Evolutionary conservation across 2,888 invertebrate species (phyloP).

Genomic region (Agonopterix heracliana): DNA sequence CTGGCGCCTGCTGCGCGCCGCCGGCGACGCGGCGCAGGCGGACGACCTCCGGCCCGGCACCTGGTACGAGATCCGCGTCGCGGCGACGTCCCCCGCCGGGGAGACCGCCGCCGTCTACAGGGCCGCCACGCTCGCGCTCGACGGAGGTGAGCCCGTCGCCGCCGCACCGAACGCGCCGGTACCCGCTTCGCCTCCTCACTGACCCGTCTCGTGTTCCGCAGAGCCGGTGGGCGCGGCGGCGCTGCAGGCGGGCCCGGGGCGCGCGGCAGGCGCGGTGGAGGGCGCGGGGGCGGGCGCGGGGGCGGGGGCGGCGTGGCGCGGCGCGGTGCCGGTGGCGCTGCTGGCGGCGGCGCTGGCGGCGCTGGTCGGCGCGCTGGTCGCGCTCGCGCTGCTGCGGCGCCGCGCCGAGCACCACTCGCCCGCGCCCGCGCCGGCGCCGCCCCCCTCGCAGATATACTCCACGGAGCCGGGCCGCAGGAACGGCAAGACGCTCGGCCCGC

Average conservation of each 20-base stretch:
- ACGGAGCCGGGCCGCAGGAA: no score
- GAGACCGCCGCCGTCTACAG: conserved; percentile 72
- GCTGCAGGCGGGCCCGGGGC: conserved; percentile 16
- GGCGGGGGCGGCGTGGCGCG: conserved; percentile 31
- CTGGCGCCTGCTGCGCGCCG: conserved; percentile 66
- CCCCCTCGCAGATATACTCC: no score
- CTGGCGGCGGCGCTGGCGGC: neutral
- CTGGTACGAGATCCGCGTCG: conserved; percentile 77
- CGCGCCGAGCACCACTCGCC: neutral
- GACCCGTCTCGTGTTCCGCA: neutral
- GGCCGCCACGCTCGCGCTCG: conserved; percentile 68
- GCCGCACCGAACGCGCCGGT: neutral
- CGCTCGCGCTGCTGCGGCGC: conserved; percentile 13
- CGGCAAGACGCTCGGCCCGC: no score
- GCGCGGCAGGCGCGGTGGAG: conserved; percentile 6
- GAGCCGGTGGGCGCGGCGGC: conserved; percentile 14
- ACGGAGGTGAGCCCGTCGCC: conserved; percentile 55
- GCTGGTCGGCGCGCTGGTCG: conserved; percentile 9
- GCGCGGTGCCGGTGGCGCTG: conserved; percentile 15
- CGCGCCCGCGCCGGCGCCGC: neutral
- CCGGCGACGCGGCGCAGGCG: conserved; percentile 38
- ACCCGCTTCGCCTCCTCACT: neutral
- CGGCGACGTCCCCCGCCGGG: conserved; percentile 72
- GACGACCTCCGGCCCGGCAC: conserved; percentile 52
- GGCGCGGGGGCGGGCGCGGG: conserved; percentile 21